A percentile compares a stretch with the other conserved stretches of the same genome.
These are phyloP conservation scores for Gadopsis bispinosus DNA, from an alignment of 2,797 vertebrate species.

Conservation along the genomic window DNA sequence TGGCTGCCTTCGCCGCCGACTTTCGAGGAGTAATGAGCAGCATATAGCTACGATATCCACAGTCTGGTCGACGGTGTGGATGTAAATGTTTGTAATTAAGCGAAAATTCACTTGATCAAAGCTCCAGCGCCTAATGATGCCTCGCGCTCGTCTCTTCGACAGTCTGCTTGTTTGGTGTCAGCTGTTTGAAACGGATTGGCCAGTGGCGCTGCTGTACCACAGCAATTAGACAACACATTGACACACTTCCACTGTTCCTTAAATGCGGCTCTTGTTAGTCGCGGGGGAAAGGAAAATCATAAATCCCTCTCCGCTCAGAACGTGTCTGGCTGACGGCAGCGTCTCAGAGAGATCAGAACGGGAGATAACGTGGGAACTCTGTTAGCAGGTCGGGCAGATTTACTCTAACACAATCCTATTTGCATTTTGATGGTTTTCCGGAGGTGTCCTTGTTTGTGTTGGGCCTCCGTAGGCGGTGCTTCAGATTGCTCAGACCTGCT, in stretches of 20 bases:
- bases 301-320: conserved; percentile 40
- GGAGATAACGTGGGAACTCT: conserved; percentile 56
- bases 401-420: conserved; percentile 50
- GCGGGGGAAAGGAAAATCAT: conserved; percentile 21
- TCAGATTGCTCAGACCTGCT: conserved; percentile 46
- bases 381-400: conserved; percentile 60
- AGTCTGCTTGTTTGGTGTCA: conserved; percentile 68
- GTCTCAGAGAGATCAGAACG: conserved; percentile 47
- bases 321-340: conserved; percentile 46
- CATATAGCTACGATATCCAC: conserved; percentile 36
- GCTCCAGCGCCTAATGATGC: conserved; percentile 71
- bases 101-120: conserved; percentile 74
- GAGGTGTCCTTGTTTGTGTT: conserved; percentile 39
- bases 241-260: conserved; percentile 63
- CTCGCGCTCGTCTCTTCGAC: conserved; percentile 53
- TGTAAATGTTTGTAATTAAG: conserved; percentile 76
- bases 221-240: conserved; percentile 75
- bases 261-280: conserved; percentile 57
- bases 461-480: conserved; percentile 42
- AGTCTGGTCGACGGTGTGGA: conserved; percentile 42
- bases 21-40: conserved; percentile 71
- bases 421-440: conserved; percentile 63
- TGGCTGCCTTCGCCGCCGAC: conserved; percentile 36
- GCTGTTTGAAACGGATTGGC: conserved; percentile 66
- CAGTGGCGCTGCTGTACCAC: conserved; percentile 38